Conservation (phyloP, 2,888 invertebrate species). For the Spodoptera exigua region DNA sequence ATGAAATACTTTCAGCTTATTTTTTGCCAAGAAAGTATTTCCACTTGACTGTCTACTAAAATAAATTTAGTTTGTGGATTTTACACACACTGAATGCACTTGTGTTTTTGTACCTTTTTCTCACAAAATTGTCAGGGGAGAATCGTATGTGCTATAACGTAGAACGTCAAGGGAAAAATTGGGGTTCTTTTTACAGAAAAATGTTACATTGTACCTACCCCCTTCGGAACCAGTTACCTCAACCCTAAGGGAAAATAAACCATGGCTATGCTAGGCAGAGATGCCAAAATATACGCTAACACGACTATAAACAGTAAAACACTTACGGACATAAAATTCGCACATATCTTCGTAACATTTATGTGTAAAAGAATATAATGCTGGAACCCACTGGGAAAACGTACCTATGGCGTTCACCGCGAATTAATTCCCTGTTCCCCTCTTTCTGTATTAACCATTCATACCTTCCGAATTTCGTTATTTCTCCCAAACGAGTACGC, state of each 20-base stretch:
- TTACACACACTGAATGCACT: too few relatives aligned
- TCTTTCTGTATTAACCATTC: conserved; percentile 82
- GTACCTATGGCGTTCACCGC: conserved; percentile 63
- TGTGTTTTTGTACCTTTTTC: too few relatives aligned
- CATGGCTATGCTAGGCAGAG: background rate
- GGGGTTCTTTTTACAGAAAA: too few relatives aligned
- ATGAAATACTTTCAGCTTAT: too few relatives aligned
- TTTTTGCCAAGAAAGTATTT: too few relatives aligned
- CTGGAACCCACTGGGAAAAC: conserved; percentile 66
- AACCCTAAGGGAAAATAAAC: conserved; percentile 2
- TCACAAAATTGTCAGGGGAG: too few relatives aligned
- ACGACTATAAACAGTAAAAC: conserved; percentile 18
- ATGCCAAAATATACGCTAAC: conserved; percentile 8
- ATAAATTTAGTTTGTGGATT: too few relatives aligned
- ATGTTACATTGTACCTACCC: too few relatives aligned
- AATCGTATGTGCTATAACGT: too few relatives aligned
- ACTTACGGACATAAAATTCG: conserved; percentile 29
- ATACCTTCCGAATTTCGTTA: conserved; percentile 81
- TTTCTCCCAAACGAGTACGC: conserved; percentile 72
- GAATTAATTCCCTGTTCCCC: conserved; percentile 78
- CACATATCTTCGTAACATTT: conserved; percentile 51
- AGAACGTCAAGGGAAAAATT: too few relatives aligned
- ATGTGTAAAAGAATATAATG: conserved; percentile 52
- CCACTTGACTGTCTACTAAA: too few relatives aligned
- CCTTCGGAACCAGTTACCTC: background rate